Base-by-base conservation (phyloP, 2,888 invertebrate species). In the Drosophila pseudotalamancana region DNA sequence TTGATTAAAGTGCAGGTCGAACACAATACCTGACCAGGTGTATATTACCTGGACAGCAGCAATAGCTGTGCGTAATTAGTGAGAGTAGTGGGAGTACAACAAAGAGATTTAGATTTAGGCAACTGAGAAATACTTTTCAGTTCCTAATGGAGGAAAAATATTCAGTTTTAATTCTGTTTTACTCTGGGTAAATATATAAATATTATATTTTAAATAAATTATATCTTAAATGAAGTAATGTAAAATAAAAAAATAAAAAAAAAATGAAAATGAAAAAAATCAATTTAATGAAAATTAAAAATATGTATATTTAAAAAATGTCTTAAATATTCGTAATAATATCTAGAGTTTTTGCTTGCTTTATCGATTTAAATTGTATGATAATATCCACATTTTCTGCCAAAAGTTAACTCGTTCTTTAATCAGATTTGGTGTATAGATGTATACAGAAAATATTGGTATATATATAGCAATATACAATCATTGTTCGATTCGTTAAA, bases 401-500 rank as follows among this genome's bases (percentile, higher is more conserved):
- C 23, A 25, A 40, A 14, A 18, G 23, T 40, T 9, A 23, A 8
- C 19, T 18, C 8, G 11, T 1, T 23, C 23, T 6, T 4, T 6
- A 29, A 43, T n/a, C 19, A 19, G 11, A 9, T 31, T 3, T 6
- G 21, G 6, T 18, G 4, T 40, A 40, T 12, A 40, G 25, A 4
- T 14, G 23, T n/a, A n/a, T n/a, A n/a, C n/a, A n/a, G n/a, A n/a
- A n/a, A n/a, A n/a, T n/a, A n/a, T n/a, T n/a, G n/a, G n/a, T n/a
- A n/a, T n/a, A n/a, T n/a, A n/a, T 50, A 11, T 55, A 9, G 21
- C 21, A 21, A 11, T 14, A 23, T 40, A 40, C 21, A 46, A 31
- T 46, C 54, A 64, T 53, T 68, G 39, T 49, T 43, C 37, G 34
- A 35, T 43, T 46, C 39, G 12, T 40, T 40, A 19, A 37, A 51